These are phyloP conservation scores for Druceiella hillmani DNA, from an alignment of 2,888 invertebrate species.

Conservation along the genomic window DNA sequence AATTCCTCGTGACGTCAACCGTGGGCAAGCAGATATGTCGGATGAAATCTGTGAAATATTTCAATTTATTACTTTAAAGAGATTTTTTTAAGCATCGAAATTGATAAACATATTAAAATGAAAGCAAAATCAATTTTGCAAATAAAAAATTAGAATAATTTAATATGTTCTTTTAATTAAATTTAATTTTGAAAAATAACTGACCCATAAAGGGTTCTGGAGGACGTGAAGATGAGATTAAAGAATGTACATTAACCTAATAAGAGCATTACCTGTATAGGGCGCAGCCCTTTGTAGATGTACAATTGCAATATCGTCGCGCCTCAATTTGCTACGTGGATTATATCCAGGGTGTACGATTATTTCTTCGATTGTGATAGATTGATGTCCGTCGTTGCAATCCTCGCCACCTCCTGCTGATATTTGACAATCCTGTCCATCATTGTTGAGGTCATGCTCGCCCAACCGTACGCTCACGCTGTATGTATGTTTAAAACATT, in stretches of 20 bases:
- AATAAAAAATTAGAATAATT: too few relatives aligned
- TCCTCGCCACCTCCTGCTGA: constrained; percentile 31
- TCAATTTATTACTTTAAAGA: background rate
- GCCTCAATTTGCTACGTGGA: constrained; percentile 23
- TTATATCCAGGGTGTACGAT: constrained; percentile 41
- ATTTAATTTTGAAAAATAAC: too few relatives aligned
- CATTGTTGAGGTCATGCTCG: constrained; percentile 39
- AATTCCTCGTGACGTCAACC: constrained; percentile 26
- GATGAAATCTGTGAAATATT: constrained; percentile 36
- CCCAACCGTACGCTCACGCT: constrained; percentile 35
- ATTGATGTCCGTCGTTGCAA: constrained; percentile 37
- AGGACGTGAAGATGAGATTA: too few relatives aligned
- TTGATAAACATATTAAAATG: too few relatives aligned
- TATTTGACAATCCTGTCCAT: constrained; percentile 35
- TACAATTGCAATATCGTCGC: constrained; percentile 45
- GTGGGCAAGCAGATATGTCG: constrained; percentile 38
- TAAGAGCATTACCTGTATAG: constrained; percentile 34
- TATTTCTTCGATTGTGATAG: constrained; percentile 34
- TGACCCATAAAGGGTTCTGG: too few relatives aligned
- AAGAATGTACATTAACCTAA: background rate
- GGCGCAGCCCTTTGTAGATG: constrained; percentile 34
- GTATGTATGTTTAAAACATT: too few relatives aligned
- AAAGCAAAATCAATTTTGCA: too few relatives aligned
- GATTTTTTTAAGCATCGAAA: background rate
- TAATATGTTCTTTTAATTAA: too few relatives aligned